Base-by-base conservation (phyloP, 2,888 invertebrate genomes). In the Eretmocerus hayati region DNA sequence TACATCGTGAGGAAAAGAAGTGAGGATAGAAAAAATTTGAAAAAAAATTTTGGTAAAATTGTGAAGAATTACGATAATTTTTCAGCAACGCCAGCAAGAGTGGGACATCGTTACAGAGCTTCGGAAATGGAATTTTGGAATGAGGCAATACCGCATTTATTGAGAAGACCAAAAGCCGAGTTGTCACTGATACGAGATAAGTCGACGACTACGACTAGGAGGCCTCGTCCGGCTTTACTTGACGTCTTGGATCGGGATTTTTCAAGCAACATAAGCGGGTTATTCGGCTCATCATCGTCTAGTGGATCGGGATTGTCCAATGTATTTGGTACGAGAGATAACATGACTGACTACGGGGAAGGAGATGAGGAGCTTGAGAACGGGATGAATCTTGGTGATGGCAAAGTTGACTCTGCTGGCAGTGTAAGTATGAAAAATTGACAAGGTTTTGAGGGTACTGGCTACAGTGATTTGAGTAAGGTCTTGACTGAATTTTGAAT, bases 91-190 rank as follows among this genome's bases (percentile, higher is more conserved):
- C 87, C 90, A 3, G 87, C 90, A 0, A 78, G 76, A 33, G 77
- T 85, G 33, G 81, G 83, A 48, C 80, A 81, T 52, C 81, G 84
- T 58, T 94, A 92, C 71, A 79, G 91, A 33, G 77, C 82, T 5
- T 81, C 83, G 54, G 85, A 85, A 62, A 83, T 90, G 63, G 81
- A 81, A 38, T 90, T 87, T 63, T 94, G 94, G 94, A 83, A 87
- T 57, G 83, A 89, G 46, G 79, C 81, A 33, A 76, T 94, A 40
- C 91, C 91, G 0, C 81, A 83, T 56, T 75, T 84, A 61, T 80
- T 81, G 59, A 76, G 73, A 56, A 75, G 72, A 58, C 71, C 77
- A 2, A 63, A 62, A 41, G 57, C 55, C n/a, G 53, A 58, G 33
- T 41, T 54, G 3, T 38, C 58, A 13, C 36, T 6, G 5, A 6